phyloP scores from a whole-genome alignment of 1,140 invertebrate genomes.

The Penaeus chinensis region DNA sequence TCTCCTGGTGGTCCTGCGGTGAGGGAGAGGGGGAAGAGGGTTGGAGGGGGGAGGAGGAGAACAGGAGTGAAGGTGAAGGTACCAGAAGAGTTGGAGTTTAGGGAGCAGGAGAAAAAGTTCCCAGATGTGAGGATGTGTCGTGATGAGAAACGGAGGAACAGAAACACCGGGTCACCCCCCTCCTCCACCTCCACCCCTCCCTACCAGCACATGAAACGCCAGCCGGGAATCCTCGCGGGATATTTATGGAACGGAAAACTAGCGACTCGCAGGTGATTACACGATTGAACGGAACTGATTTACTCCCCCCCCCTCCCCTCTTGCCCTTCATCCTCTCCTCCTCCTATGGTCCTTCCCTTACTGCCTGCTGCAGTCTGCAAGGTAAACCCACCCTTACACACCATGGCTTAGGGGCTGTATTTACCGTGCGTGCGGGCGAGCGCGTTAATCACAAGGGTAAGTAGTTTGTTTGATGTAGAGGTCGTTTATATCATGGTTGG shows the following conservation, averaged over 20 bases:
- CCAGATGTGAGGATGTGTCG: no score
- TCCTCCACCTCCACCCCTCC: no score
- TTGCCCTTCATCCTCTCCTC: background rate
- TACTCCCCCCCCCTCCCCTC: slow-evolving; percentile 5
- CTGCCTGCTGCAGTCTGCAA: background rate
- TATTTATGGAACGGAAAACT: no score
- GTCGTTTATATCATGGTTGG: no score
- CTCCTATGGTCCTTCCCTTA: background rate
- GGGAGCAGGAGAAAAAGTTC: no score
- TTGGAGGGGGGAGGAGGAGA: background rate
- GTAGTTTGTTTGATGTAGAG: no score
- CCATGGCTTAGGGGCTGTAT: background rate
- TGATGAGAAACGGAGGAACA: no score
- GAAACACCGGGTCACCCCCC: no score
- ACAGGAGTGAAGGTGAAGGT: background rate
- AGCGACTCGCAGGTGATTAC: no score
- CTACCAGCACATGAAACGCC: no score
- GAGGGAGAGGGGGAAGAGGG: background rate
- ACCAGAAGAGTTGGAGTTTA: no score
- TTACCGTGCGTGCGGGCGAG: background rate
- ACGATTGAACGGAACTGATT: background rate
- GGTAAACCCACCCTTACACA: background rate
- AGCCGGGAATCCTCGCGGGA: no score
- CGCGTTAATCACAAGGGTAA: background rate
- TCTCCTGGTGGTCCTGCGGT: background rate